Base-by-base conservation (phyloP, 1,140 invertebrate genomes). In the Calephelis virginiensis region DNA sequence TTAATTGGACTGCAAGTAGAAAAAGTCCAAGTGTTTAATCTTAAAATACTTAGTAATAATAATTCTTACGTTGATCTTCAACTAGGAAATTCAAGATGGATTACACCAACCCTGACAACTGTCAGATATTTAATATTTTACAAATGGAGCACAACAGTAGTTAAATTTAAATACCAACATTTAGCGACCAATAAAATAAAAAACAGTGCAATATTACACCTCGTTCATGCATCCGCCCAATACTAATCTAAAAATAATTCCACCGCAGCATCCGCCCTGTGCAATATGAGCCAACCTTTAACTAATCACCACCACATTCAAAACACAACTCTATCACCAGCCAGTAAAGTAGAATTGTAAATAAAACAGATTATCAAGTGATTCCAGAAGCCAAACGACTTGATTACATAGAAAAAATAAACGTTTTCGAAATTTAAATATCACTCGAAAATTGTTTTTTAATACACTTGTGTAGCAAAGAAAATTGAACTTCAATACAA, bases 391-490 rank as follows among this genome's bases (percentile, higher is more conserved):
- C 78, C 74, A 74, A 77, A 80, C 77, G 77, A 76, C 73, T 77
- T 76, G 73, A 80, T 80, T 76, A 80, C 75, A 73, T 68, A 73
- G 66, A 75, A 71, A 61, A 75, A 75, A 75, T 75, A 77, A 82
- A 77, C 77, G 64, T 53, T 70, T 78, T 79, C 73, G 74, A 76
- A 80, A 81, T 82, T 82, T 79, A 81, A 82, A 82, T 82, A 82
- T 82, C 78, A 81, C 73, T 78, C 68, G 68, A 74, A 77, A 83
- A 78, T 75, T 74, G 75, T 75, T 74, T 81, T 79, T 72, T 80
- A 74, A 81, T 79, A 28, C 68, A 45, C 56, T 40, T 61, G 12
- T 0, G n/a, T 10, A 17, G 11, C 53, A 28, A 28, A 28, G 43
- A 46, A 75, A 75, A 67, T 74, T 60, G 38, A 71, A 73, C 71